Evolutionary conservation across 1,140 invertebrate species (phyloP).

Genomic region (Drosophila suzukii): DNA sequence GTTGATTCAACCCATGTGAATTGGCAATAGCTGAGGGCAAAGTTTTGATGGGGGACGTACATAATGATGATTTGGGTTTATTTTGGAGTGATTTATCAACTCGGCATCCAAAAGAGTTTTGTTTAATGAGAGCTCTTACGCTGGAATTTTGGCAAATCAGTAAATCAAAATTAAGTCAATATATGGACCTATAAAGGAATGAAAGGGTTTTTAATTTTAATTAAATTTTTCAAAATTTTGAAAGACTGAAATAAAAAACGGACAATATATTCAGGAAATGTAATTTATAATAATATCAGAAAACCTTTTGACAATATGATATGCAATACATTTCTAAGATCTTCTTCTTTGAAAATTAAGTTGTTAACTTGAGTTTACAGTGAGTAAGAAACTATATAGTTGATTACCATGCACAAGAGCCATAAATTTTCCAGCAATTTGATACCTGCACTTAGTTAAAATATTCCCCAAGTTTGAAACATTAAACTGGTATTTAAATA

Average conservation of each 20-base stretch:
- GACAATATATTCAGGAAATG: too few species aligned
- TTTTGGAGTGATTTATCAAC: constrained; percentile 41
- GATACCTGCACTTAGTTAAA: constrained; percentile 1
- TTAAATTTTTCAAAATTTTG: neutral
- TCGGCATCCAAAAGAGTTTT: neutral
- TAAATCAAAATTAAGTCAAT: constrained; percentile 13
- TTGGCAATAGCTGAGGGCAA: constrained; percentile 42
- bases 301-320: too few species aligned
- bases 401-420: neutral
- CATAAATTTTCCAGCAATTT: neutral
- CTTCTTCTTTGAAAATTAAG: constrained; percentile 1
- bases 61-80: constrained; percentile 51
- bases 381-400: neutral
- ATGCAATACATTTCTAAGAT: too few species aligned
- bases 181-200: neutral
- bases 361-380: neutral
- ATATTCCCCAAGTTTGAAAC: neutral
- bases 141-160: neutral
- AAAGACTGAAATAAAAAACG: neutral
- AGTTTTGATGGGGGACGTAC: constrained; percentile 41
- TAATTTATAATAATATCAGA: too few species aligned
- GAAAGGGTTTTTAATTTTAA: neutral
- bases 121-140: constrained; percentile 23
- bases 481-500: constrained; percentile 21
- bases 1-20: constrained; percentile 57